Conservation (phyloP, 2,888 invertebrate species). For the Nomada ferruginata region DNA sequence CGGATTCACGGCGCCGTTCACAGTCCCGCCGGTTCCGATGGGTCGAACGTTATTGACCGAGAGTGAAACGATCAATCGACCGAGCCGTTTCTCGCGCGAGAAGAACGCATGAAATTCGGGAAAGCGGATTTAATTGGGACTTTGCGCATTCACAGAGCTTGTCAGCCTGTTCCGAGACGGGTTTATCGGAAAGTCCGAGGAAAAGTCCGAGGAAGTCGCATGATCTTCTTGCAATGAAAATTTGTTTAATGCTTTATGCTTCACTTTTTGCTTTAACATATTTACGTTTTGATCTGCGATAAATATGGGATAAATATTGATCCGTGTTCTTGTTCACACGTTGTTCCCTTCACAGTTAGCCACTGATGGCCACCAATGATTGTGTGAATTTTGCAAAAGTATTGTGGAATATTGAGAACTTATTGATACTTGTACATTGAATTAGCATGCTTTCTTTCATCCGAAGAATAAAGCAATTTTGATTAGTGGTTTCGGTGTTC, state of each 20-base stretch:
- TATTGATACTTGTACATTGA: too few relatives aligned
- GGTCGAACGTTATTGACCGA: constrained; percentile 1
- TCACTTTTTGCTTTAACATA: background rate
- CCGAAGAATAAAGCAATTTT: too few relatives aligned
- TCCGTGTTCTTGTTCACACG: too few relatives aligned
- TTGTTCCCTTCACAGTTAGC: too few relatives aligned
- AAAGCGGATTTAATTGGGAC: background rate
- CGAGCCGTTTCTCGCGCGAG: background rate
- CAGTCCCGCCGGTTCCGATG: background rate
- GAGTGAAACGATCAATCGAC: constrained; percentile 19
- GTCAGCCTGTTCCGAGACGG: background rate
- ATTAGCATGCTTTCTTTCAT: too few relatives aligned
- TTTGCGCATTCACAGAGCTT: too few relatives aligned
- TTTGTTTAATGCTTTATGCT: background rate
- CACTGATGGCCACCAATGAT: too few relatives aligned
- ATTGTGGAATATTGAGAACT: too few relatives aligned
- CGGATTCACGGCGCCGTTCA: constrained; percentile 1
- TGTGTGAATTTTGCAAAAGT: too few relatives aligned
- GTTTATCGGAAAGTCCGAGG: background rate
- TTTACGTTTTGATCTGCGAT: background rate
- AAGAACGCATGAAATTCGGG: constrained; percentile 6
- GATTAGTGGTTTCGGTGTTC: too few relatives aligned
- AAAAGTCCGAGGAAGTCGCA: background rate
- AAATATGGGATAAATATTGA: too few relatives aligned
- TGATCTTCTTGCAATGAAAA: background rate